These are phyloP conservation scores for Mylabris sibirica DNA, from an alignment of 2,888 invertebrate genomes.

Conservation along the genomic window DNA sequence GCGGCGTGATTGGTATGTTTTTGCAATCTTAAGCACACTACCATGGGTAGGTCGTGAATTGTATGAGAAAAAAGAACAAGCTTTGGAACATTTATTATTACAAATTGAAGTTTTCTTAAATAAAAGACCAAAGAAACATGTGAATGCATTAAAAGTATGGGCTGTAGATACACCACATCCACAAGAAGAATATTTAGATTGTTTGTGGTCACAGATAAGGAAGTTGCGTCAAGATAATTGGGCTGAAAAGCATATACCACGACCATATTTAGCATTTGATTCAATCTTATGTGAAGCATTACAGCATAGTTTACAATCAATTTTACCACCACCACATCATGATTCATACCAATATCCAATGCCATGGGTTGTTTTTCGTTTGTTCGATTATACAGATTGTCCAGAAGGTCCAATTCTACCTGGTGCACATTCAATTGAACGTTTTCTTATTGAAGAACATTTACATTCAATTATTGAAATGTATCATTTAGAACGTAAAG, in stretches of 20 bases:
- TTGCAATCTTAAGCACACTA: conserved; percentile 88
- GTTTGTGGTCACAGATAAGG: conserved; percentile 93
- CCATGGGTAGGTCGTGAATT: conserved; percentile 97
- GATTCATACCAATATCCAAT: conserved; percentile 90
- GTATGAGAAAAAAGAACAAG: conserved; percentile 95
- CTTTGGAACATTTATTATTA: conserved; percentile 86
- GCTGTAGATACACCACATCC: conserved; percentile 93
- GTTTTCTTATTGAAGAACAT: conserved; percentile 98
- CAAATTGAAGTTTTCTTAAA: conserved; percentile 92
- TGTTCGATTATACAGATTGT: conserved; percentile 99
- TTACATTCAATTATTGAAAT: conserved; percentile 91
- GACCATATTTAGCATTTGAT: conserved; percentile 96
- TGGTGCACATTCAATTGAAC: conserved; percentile 95
- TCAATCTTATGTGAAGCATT: conserved; percentile 93
- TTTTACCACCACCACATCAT: conserved; percentile 92
- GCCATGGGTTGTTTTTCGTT: conserved; percentile 92
- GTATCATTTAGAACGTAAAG: conserved; percentile 88
- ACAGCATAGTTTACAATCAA: conserved; percentile 92
- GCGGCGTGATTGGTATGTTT: conserved; percentile 82
- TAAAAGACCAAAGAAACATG: conserved; percentile 92
- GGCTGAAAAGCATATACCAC: conserved; percentile 94
- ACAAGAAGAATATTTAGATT: conserved; percentile 96
- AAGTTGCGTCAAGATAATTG: conserved; percentile 94
- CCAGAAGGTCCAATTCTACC: conserved; percentile 92
- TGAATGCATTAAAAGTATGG: conserved; percentile 93